Evolutionary conservation across 2,888 invertebrate genomes (phyloP), one percentile per base, ranked within the genome.

Genomic region (Opisthograptis luteolata): DNA sequence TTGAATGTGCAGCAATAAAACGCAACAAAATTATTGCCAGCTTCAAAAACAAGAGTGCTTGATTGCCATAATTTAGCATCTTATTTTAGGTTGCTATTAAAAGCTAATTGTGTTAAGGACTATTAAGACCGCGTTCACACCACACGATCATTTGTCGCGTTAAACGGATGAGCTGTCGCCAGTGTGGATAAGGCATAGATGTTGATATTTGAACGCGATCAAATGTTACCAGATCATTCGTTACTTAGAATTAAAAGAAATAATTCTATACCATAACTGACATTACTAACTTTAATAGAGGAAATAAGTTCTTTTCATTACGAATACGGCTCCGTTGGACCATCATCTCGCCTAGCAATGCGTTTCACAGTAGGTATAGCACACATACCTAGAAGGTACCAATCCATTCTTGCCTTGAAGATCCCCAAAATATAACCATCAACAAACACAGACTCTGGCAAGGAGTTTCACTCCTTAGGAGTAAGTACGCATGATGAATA

Each of bases 21-120:
- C 44, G 55, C 60, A 57, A 59, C 55, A 49, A 49, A 59, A 61
- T 60, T 63, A 61, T 61, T 55, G 62, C 62, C 46, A 50, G 48
- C 48, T 41, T 55, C 55, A 55, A 51, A 46, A 52, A 59, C 60
- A 60, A 57, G 55, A 48, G 55, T 51, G 49, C 36, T 50, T 55
- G 78, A 79, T 81, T 75, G 84, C 75, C 68, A 81, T 79, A 77
- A 83, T 84, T 83, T 78, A 81, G 60, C 70, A 68, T 79, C 73
- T 84, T 84, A 84, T 84, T 85, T 84, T 78, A 79, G 81, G 71
- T 62, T 63, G 66, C 79, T 76, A 76, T 79, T 81, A 77, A 74
- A 69, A 71, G 77, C 65, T 82, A 83, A 85, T 82, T 84, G 82
- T 83, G 79, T 73, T 81, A 79, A 82, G 79, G 78, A 77, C 79